phyloP scores from a whole-genome alignment of 53 echinoderm and acorn worm genomes.

The Actinopyga echinites region DNA sequence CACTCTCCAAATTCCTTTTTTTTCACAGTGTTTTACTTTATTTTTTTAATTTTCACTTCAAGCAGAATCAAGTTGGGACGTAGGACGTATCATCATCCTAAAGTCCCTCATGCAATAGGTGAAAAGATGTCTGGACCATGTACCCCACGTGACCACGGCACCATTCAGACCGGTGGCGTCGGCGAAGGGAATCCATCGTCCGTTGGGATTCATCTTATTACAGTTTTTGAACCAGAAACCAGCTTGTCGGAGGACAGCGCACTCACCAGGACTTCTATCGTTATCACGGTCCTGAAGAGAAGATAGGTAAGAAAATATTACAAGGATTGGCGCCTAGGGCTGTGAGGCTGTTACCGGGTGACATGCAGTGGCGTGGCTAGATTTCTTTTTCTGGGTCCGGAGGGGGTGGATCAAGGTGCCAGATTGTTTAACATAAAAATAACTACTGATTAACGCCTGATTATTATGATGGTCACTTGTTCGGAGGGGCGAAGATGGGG shows the following conservation, averaged over 20 bases:
- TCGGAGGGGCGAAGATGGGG: no score
- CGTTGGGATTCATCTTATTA: constrained; percentile 91
- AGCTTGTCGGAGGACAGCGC: constrained; percentile 76
- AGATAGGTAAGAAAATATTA: no score
- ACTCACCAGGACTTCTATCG: constrained; percentile 60
- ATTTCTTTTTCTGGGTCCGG: no score
- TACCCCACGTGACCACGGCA: constrained; percentile 88
- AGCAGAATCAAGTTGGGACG: neutral
- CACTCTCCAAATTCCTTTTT: no score
- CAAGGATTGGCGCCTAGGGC: no score
- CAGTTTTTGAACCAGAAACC: constrained; percentile 93
- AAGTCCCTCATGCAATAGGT: constrained; percentile 80
- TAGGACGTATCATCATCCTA: constrained; percentile 85
- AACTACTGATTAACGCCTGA: no score
- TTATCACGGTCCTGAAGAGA: constrained; percentile 78
- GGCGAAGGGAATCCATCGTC: constrained; percentile 62
- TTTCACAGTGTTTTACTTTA: no score
- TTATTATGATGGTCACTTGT: no score
- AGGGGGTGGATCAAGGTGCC: no score
- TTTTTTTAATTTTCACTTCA: neutral
- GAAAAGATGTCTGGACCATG: constrained; percentile 73
- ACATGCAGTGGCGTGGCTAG: no score
- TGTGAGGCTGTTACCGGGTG: no score
- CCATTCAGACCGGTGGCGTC: constrained; percentile 73
- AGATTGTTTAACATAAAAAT: no score